A percentile compares a stretch with the other conserved stretches of the same genome.
phyloP scores from a whole-genome alignment of 2,888 invertebrate genomes.

The Phyllotreta striolata region DNA sequence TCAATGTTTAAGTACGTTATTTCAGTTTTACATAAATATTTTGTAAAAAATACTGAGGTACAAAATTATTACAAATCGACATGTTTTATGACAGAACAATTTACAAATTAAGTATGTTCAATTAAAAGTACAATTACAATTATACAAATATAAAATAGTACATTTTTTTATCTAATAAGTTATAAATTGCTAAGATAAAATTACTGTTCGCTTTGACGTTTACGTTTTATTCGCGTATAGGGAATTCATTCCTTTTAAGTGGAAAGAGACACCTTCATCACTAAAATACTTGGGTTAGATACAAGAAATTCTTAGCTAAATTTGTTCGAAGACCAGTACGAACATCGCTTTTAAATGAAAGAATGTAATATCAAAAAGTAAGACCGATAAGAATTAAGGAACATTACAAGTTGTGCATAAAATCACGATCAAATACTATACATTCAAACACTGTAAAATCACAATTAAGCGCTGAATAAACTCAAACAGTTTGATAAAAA shows the following conservation, averaged over 20 bases:
- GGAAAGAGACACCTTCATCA: no score
- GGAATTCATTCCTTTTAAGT: no score
- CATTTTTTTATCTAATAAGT: slow-evolving; percentile 24
- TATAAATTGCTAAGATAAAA: no score
- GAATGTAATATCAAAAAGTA: slow-evolving; percentile 6
- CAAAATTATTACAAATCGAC: slow-evolving; percentile 53
- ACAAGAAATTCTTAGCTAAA: no score
- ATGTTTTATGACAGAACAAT: slow-evolving; percentile 43
- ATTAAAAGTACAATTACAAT: slow-evolving; percentile 30
- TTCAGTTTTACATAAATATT: slow-evolving; percentile 46
- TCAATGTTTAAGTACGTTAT: slow-evolving; percentile 54
- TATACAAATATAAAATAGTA: slow-evolving; percentile 41
- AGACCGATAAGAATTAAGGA: slow-evolving; percentile 33
- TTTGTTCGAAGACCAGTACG: no score
- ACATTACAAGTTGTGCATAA: slow-evolving; percentile 41
- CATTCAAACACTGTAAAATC: slow-evolving; percentile 38
- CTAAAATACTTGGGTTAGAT: no score
- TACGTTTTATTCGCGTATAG: no score
- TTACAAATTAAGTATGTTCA: slow-evolving; percentile 45
- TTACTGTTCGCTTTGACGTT: no score
- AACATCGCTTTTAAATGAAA: no score
- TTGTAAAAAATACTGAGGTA: slow-evolving; percentile 57
- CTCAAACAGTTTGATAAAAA: slow-evolving; percentile 37
- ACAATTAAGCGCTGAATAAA: slow-evolving; percentile 39
- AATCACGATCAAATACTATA: slow-evolving; percentile 23